A percentile compares a stretch with the other conserved stretches of the same genome.
phyloP scores from a whole-genome alignment of 2,113 vertebrate species.

The Peucedramus taeniatus region DNA sequence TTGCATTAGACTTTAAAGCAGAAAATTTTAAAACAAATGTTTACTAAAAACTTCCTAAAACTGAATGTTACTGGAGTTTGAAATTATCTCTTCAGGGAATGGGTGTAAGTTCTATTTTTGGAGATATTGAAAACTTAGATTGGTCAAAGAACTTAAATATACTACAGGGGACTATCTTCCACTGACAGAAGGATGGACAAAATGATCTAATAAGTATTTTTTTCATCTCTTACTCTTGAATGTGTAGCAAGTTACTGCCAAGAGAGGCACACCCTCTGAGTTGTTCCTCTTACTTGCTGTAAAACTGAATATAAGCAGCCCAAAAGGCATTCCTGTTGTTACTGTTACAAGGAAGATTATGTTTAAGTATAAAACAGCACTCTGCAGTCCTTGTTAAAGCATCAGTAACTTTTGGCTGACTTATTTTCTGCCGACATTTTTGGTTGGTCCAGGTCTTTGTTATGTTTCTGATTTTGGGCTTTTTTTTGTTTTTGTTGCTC shows the following conservation, averaged over 20 bases:
- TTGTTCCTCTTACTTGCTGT: not conserved
- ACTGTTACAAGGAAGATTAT: not conserved
- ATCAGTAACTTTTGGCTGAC: not conserved
- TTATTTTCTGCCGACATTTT: not conserved
- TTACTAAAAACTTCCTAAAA: not conserved
- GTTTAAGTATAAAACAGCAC: not conserved
- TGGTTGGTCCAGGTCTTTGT: not conserved
- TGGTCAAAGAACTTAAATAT: not conserved
- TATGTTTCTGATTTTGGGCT: not conserved
- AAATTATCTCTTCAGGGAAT: not conserved
- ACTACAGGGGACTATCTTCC: slow-evolving; percentile 1
- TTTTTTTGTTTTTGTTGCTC: not conserved
- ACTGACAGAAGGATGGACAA: slow-evolving; percentile 12
- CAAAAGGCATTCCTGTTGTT: not conserved
- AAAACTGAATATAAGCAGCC: not conserved
- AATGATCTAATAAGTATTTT: slow-evolving; percentile 45
- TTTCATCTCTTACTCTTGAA: not conserved
- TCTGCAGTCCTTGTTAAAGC: not conserved
- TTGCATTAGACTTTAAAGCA: not conserved
- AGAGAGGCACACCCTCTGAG: slow-evolving; percentile 33
- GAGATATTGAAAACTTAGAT: not conserved
- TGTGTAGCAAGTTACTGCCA: not conserved
- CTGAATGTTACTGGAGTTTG: not conserved
- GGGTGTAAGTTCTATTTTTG: slow-evolving; percentile 22
- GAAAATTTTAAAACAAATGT: not conserved